A percentile compares a stretch with the other conserved stretches of the same genome.
These are phyloP conservation scores for Drusus annulatus DNA, from an alignment of 1,140 invertebrate species.

Conservation along the genomic window DNA sequence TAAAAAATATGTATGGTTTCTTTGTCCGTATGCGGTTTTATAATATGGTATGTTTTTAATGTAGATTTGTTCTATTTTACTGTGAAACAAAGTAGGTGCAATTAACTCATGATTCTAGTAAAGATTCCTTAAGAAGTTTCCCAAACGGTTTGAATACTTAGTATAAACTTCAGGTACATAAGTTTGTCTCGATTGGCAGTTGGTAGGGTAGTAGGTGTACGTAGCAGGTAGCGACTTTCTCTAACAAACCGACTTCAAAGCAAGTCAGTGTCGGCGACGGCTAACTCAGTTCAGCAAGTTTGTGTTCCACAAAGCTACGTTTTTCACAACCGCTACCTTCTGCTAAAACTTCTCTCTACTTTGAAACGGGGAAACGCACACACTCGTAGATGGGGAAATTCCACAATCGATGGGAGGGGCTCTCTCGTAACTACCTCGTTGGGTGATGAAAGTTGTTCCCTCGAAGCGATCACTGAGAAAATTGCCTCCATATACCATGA, in stretches of 20 bases:
- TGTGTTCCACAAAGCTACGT: slow-evolving; percentile 19
- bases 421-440: neutral
- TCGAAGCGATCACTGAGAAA: too few species aligned
- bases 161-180: neutral
- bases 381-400: neutral
- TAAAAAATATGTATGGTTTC: too few species aligned
- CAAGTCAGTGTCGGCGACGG: neutral
- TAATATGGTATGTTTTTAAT: too few species aligned
- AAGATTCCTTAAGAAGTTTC: too few species aligned
- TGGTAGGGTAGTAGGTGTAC: too few species aligned
- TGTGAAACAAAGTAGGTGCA: too few species aligned
- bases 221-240: neutral
- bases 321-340: slow-evolving; percentile 11
- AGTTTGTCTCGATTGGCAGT: neutral
- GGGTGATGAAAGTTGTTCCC: too few species aligned
- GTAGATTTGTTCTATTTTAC: too few species aligned
- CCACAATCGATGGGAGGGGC: slow-evolving; percentile 20
- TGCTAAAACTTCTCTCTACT: neutral
- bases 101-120: too few species aligned
- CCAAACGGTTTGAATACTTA: neutral
- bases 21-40: too few species aligned
- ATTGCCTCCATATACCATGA: too few species aligned
- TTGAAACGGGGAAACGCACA: slow-evolving; percentile 3
- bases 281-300: slow-evolving; percentile 32
- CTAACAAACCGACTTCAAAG: slow-evolving; percentile 17